These are phyloP conservation scores for Brienomyrus brachyistius DNA, from an alignment of 2,113 vertebrate species.

Conservation along the genomic window DNA sequence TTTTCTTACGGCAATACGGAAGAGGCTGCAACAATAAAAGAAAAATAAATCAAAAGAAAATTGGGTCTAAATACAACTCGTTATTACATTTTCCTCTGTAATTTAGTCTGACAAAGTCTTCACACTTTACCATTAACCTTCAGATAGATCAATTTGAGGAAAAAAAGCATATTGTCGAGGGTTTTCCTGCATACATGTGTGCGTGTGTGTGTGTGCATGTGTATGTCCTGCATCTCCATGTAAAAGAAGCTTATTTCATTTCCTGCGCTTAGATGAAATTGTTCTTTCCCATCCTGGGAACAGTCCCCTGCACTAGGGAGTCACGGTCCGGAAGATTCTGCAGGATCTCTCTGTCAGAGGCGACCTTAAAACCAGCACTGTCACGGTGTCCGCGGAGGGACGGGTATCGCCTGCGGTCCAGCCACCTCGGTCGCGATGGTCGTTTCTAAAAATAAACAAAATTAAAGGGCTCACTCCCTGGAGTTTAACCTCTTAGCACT, in stretches of 20 bases:
- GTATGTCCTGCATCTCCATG: not conserved
- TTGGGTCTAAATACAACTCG: not conserved
- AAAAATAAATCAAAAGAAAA: not conserved
- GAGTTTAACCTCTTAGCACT: not conserved
- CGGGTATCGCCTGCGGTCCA: not conserved
- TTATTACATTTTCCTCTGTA: constrained; percentile 8
- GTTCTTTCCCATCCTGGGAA: not conserved
- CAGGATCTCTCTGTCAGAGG: not conserved
- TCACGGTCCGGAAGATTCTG: not conserved
- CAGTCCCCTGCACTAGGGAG: not conserved
- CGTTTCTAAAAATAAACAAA: not conserved
- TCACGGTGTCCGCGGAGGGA: not conserved
- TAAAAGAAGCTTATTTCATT: not conserved
- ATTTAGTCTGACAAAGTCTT: not conserved
- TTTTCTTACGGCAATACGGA: not conserved
- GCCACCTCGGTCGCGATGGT: not conserved
- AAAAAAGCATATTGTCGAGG: not conserved
- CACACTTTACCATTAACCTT: not conserved
- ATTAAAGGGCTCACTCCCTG: not conserved
- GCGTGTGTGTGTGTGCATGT: not conserved
- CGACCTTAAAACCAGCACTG: not conserved
- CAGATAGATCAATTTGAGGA: not conserved
- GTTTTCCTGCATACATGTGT: not conserved
- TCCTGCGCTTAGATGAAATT: not conserved
- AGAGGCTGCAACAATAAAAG: not conserved